Base-by-base conservation (phyloP, 2,888 invertebrate species). In the Shargacucullia verbasci region DNA sequence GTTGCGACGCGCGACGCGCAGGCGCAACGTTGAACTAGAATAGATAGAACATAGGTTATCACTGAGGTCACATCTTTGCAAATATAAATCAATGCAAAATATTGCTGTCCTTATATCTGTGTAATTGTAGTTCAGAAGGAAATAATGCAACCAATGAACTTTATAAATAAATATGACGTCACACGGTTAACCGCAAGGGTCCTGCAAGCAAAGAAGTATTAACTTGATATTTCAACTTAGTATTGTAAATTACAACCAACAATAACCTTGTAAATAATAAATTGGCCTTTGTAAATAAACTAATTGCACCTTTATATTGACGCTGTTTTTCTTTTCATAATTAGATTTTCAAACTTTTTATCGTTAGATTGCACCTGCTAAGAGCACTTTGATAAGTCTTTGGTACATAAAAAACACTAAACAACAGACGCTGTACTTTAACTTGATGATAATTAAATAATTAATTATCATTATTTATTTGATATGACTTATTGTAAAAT, bases 11-110 rank as follows among this genome's bases (percentile, higher is more conserved):
- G 53, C 65, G 53, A 61, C 48, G 59, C 58, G 44, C 35, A 29
- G 33, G 59, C 58, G 43, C 37, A 31, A 25, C 52, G 20, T 20
- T 20, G 20, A 20, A 20, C 43, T 34, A 49, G 46, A 52, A 35
- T 14, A 60, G 43, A 48, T 70, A 65, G 57, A 59, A 44, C 54
- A 45, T 31, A 63, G 76, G 73, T 78, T 78, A 77, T 77, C 79
- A 43, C 20, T 12, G 15, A 60, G 76, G 76, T 65, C 67, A 58
- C 9, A 43, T 52, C 47, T 48, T 52, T 54, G 61, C 59, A 55
- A 62, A 60, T 69, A 64, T 64, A 60, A 73, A 64, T 68, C 72
- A 67, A 63, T 54, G 48, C 41, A 57, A 41, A 41, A 43, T 60
- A 71, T 47, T 49, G 33, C 54, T 25, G 39, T 60, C 50, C 31